Percentiles rank a stretch among this genome's conserved stretches.
Conservation (phyloP, 2,888 invertebrate genomes). For the Melieria omissa region DNA sequence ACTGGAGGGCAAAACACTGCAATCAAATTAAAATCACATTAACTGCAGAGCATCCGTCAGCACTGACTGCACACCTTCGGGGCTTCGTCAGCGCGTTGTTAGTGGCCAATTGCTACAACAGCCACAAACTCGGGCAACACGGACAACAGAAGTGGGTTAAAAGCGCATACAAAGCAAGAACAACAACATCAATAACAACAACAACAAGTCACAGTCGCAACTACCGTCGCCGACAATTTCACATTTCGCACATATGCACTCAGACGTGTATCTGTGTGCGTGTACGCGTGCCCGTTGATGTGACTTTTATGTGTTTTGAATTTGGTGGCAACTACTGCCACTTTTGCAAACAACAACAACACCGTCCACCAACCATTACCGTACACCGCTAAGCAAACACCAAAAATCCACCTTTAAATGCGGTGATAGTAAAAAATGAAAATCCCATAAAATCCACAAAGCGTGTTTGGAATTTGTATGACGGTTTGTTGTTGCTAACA, state of each 20-base stretch:
- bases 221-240: no score
- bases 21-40: conserved; percentile 3
- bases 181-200: neutral
- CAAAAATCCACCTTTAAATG: neutral
- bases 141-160: neutral
- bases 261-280: no score
- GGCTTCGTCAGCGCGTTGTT: no score
- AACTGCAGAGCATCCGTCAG: neutral
- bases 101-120: neutral
- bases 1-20: neutral
- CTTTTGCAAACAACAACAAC: neutral
- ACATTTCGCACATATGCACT: no score
- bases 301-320: neutral
- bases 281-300: no score
- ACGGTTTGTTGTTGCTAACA: neutral
- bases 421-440: no score
- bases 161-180: neutral
- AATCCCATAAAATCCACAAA: neutral
- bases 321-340: neutral
- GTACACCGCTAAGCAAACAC: neutral
- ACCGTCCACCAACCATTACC: neutral
- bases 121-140: neutral
- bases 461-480: neutral
- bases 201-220: no score
- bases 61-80: no score